Evolutionary conservation across 2,113 vertebrate genomes (phyloP), one percentile per base, ranked within the genome.

Genomic region (Todiramphus saurophagus): DNA sequence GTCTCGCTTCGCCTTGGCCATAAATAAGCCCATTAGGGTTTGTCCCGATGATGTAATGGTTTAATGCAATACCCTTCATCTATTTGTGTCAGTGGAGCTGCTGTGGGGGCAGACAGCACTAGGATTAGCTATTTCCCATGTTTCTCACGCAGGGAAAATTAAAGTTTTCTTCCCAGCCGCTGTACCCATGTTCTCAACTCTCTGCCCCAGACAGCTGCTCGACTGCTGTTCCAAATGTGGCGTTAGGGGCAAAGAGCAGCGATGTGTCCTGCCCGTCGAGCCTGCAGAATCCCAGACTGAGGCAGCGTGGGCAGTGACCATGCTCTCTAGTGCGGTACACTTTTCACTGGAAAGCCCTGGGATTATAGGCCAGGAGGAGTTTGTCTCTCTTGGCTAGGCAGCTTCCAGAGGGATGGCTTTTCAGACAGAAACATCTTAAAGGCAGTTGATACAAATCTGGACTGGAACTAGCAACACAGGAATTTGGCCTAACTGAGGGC

Each of bases 11-110:
- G n/a, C 70, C 55, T 91, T 55, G 67, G 39, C 46, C 73, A 56
- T 92, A 96, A 95, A 94, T 92, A 87, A 91, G 66, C 11, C 84
- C 82, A 93, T 96, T 96, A 94, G 55, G 55, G 79, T 83, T 93
- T 80, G 70, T 96, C 83, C 50, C 0, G 1, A 46, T 96, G 87
- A 95, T 89, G 87, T 96, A 92, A 96, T 92, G 86, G 58, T 87
- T 87, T 90, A 87, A 92, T 94, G 82, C 85, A 90, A 89, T 66
- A 89, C 16, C 20, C 63, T 23, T 31, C 50, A 33, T 89, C 19
- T 78, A 28, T 87, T 89, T 87, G 74, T 94, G 91, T 58, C 63
- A 41, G 66, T 91, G 77, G 33, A 94, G 62, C 27, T 91, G 87
- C 67, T 83, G 66, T 84, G 66, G 48, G 83, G 25, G 66, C 81